Evolutionary conservation across 2,797 vertebrate genomes (phyloP).

Genomic region (Bufotes viridis): DNA sequence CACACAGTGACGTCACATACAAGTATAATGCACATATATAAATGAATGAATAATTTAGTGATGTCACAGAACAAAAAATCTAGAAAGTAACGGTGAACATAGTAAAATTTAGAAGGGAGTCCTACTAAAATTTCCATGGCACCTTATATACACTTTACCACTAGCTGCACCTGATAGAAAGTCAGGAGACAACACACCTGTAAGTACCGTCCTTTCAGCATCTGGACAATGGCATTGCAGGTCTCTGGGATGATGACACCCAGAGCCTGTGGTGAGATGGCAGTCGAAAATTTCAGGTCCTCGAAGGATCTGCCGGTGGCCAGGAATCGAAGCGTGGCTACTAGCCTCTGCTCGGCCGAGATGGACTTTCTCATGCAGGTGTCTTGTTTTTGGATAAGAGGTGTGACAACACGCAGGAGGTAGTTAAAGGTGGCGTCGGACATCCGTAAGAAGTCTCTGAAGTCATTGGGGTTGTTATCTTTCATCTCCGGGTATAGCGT

Average conservation of each 20-base stretch:
- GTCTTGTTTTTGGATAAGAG: slow-evolving; percentile 43
- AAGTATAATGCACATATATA: too few species aligned
- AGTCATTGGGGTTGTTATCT: slow-evolving; percentile 22
- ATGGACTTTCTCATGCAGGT: slow-evolving; percentile 46
- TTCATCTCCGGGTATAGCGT: background rate
- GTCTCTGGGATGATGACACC: slow-evolving; percentile 31
- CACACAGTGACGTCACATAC: too few species aligned
- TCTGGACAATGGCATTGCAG: slow-evolving; percentile 29
- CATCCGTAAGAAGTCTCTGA: slow-evolving; percentile 18
- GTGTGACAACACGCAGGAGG: background rate
- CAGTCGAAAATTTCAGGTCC: slow-evolving; percentile 39
- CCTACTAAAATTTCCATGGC: too few species aligned
- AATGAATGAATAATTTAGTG: too few species aligned
- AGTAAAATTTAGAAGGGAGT: too few species aligned
- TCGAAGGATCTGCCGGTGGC: slow-evolving; percentile 32
- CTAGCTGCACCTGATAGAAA: background rate
- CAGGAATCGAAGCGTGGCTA: slow-evolving; percentile 38
- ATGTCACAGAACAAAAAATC: too few species aligned
- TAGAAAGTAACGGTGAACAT: too few species aligned
- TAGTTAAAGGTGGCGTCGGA: slow-evolving; percentile 20
- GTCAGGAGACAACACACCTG: background rate
- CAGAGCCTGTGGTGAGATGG: slow-evolving; percentile 26
- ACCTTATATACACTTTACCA: too few species aligned
- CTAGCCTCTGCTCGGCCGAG: slow-evolving; percentile 22
- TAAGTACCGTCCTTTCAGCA: slow-evolving; percentile 14